These are phyloP conservation scores for Limnothrissa miodon DNA, from an alignment of 2,113 vertebrate genomes.

Conservation along the genomic window DNA sequence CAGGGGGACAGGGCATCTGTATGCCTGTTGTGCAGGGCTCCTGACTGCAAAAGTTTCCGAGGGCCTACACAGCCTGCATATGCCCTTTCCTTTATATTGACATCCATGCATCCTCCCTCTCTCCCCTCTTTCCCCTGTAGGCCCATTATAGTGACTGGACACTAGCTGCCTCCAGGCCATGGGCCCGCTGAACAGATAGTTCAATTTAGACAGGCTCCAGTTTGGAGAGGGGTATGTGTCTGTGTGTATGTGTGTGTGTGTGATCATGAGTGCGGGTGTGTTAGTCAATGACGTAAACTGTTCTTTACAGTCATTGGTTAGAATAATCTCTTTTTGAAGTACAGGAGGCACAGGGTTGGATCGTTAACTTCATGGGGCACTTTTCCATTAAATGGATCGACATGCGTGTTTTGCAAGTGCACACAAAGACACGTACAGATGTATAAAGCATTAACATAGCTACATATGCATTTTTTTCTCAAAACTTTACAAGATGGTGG, in stretches of 20 bases:
- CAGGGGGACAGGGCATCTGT: slow-evolving; percentile 35
- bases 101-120: neutral
- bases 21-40: neutral
- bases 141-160: neutral
- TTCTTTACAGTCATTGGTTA: neutral
- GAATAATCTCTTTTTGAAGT: slow-evolving; percentile 55
- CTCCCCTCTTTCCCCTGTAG: neutral
- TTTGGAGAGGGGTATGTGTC: slow-evolving; percentile 31
- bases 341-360: slow-evolving; percentile 67
- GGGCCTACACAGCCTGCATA: neutral
- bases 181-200: neutral
- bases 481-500: slow-evolving; percentile 54
- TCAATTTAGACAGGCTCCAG: neutral
- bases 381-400: slow-evolving; percentile 55
- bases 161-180: neutral
- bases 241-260: neutral
- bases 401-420: slow-evolving; percentile 64
- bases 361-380: slow-evolving; percentile 64
- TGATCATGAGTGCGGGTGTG: slow-evolving; percentile 2
- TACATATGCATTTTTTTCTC: slow-evolving; percentile 37
- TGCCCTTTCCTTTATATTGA: neutral
- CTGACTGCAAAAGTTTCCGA: slow-evolving; percentile 2
- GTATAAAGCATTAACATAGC: slow-evolving; percentile 60
- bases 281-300: slow-evolving; percentile 22
- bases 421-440: slow-evolving; percentile 60